phyloP scores from a whole-genome alignment of 2,888 invertebrate genomes.

The Pardosa pseudoannulata region DNA sequence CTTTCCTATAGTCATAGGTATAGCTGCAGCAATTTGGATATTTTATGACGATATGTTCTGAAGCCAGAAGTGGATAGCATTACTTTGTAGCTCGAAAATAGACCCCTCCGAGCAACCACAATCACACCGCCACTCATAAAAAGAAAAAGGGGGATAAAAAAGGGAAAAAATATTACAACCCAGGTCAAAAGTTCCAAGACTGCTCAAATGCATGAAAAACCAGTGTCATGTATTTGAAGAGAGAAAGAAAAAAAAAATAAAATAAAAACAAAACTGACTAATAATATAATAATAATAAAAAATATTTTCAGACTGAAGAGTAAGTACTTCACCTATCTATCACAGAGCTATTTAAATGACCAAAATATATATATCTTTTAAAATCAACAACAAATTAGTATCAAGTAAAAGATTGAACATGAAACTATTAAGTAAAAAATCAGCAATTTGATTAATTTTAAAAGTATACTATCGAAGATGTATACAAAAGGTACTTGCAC shows the following conservation, averaged over 20 bases:
- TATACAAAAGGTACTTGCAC: constrained; percentile 72
- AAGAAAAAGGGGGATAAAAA: constrained; percentile 25
- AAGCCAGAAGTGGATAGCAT: constrained; percentile 68
- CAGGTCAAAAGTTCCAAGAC: constrained; percentile 64
- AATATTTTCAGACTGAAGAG: constrained; percentile 63
- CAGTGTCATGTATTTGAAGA: constrained; percentile 54
- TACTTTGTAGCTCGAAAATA: constrained; percentile 56
- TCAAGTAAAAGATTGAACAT: constrained; percentile 70
- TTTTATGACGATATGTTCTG: constrained; percentile 71
- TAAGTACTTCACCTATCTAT: constrained; percentile 72
- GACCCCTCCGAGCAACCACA: constrained; percentile 33
- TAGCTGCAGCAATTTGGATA: constrained; percentile 71
- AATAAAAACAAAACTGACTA: constrained; percentile 43
- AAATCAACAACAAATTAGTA: constrained; percentile 71
- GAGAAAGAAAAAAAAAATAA: too few relatives aligned
- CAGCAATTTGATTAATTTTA: constrained; percentile 63
- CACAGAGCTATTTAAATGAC: constrained; percentile 72
- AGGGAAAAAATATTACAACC: constrained; percentile 55
- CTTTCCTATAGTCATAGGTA: constrained; percentile 53
- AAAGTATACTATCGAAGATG: constrained; percentile 58
- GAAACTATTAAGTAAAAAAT: constrained; percentile 71
- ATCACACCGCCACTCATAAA: constrained; percentile 29
- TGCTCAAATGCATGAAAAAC: constrained; percentile 66
- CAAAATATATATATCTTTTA: constrained; percentile 73
- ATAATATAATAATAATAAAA: constrained; percentile 23